These are phyloP conservation scores for Herpetotheres cachinnans DNA, from an alignment of 2,113 vertebrate species.

Conservation along the genomic window DNA sequence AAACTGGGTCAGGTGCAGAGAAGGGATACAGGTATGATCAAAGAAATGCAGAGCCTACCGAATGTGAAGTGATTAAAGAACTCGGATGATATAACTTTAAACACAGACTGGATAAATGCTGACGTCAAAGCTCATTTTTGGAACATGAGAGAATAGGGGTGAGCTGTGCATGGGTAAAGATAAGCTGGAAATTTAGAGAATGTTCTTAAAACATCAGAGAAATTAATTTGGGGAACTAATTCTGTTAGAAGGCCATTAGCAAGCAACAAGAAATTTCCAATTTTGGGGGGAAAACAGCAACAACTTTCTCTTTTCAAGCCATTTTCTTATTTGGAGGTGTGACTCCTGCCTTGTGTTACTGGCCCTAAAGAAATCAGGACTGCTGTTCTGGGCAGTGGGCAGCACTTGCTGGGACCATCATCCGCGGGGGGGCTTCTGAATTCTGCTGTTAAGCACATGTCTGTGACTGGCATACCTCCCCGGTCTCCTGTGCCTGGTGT, in stretches of 20 bases:
- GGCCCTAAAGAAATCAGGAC: not conserved
- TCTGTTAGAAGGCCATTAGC: not conserved
- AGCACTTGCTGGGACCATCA: not conserved
- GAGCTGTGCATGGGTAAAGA: constrained; percentile 18
- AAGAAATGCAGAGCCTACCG: constrained; percentile 2
- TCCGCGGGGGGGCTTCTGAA: not conserved
- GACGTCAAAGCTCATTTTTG: constrained; percentile 25
- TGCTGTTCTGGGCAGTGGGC: not conserved
- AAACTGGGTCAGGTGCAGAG: not conserved
- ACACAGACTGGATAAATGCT: not conserved
- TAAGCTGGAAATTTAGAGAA: constrained; percentile 22
- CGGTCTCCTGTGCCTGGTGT: not conserved
- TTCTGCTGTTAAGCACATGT: not conserved
- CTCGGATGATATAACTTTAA: not conserved
- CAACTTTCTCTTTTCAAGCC: not conserved
- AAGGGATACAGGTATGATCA: not conserved
- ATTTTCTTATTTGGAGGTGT: not conserved
- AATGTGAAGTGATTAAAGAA: constrained; percentile 33
- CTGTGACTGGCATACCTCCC: fast-evolving
- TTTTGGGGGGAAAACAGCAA: not conserved
- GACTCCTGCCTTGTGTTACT: not conserved
- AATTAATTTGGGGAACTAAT: not conserved
- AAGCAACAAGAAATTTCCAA: not conserved
- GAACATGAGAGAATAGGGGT: constrained; percentile 10
- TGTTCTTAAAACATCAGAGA: constrained; percentile 27